Base-by-base conservation (phyloP, 2,888 invertebrate species). In the Leistus spinibarbis region DNA sequence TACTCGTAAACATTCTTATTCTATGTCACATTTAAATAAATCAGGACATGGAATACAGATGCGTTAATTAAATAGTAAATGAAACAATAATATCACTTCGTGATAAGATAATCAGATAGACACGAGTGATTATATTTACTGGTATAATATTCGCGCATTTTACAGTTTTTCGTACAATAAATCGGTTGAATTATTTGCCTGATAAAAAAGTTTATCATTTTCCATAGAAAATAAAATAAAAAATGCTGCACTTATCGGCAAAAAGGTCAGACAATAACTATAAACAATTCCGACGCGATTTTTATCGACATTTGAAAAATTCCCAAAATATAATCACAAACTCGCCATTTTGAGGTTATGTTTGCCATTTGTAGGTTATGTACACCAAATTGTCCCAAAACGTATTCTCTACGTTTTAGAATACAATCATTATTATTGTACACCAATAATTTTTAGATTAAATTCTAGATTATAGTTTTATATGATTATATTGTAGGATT, bases 51-150 rank as follows among this genome's bases (percentile, higher is more conserved):
- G 2, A 63, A 20, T 62, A 62, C 7, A 20, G 13, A 17, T 22
- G 17, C 13, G 19, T 9, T 19, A 20, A 23, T 23, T 13, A 20
- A 20, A 1, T 19, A 20, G 22, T 20, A 23, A 22, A 19, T 27
- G 62, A 67, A 17, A 57, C 40, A 62, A 66, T 60, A 60, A 60
- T 64, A 66, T 73, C 73, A 73, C 73, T 73, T 62, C 22, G 73
- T 73, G 73, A 73, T 73, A 73, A 73, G 73, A 19, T 73, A 67
- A 73, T 73, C 73, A 67, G 73, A 67, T 66, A 73, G 73, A 73
- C 73, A 73, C 73, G 62, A 73, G 73, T 73, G 73, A 67, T 73
- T 62, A 57, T 57, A n/a, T 7, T 57, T 19, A 17, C 17, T 9
- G 16, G 57, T n/a, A 68, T 68, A 23, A 9, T 63, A n/a, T 63